phyloP scores from a whole-genome alignment of 2,888 invertebrate species.

The Zelleria hepariella region DNA sequence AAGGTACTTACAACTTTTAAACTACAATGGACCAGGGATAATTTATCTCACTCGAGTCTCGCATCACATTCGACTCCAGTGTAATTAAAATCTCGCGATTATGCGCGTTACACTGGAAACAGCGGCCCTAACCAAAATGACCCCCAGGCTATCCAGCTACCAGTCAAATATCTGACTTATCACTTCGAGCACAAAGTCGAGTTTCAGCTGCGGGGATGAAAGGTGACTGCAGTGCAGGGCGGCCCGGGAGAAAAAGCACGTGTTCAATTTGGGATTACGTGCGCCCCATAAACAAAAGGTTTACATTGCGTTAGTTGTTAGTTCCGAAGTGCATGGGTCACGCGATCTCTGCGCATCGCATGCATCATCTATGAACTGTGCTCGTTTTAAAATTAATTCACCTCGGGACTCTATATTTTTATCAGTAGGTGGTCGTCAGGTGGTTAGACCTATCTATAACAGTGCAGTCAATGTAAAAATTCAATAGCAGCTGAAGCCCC shows the following conservation, averaged over 20 bases:
- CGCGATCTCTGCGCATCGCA: background rate
- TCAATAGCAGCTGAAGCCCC: background rate
- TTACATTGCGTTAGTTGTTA: slow-evolving; percentile 44
- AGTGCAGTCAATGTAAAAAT: background rate
- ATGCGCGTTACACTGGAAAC: slow-evolving; percentile 61
- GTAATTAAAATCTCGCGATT: slow-evolving; percentile 63
- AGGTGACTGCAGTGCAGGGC: slow-evolving; percentile 16
- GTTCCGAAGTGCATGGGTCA: slow-evolving; percentile 2
- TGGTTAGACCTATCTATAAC: no score
- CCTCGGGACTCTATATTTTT: no score
- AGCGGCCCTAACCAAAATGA: slow-evolving; percentile 49
- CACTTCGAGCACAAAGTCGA: slow-evolving; percentile 19
- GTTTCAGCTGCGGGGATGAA: background rate
- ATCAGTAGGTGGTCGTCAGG: background rate
- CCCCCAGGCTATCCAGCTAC: slow-evolving; percentile 23
- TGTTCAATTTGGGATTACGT: slow-evolving; percentile 70
- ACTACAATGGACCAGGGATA: slow-evolving; percentile 10
- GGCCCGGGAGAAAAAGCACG: slow-evolving; percentile 67
- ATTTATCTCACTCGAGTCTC: slow-evolving; percentile 36
- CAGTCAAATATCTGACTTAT: slow-evolving; percentile 24
- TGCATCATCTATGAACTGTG: background rate
- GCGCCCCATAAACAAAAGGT: slow-evolving; percentile 63
- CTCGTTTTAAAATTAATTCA: no score
- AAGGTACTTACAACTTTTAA: no score
- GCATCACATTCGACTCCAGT: slow-evolving; percentile 9